phyloP scores from a whole-genome alignment of 2,797 vertebrate species.

The Mergus octosetaceus region DNA sequence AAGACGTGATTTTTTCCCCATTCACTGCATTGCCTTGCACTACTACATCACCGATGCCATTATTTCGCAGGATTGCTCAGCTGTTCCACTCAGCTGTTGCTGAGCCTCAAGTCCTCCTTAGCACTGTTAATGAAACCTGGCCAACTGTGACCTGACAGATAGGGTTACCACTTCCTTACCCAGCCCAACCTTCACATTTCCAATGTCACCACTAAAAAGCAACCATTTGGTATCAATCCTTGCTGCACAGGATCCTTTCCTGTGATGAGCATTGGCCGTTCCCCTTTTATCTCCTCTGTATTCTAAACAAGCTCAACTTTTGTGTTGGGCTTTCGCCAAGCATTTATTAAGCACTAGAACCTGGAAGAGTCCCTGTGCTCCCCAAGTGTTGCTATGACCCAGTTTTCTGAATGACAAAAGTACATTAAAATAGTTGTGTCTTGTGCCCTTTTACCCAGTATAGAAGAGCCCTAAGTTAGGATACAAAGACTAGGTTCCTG shows the following conservation, averaged over 20 bases:
- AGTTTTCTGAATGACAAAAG: constrained; percentile 48
- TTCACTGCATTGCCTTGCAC: not conserved
- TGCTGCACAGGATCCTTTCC: not conserved
- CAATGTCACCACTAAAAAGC: not conserved
- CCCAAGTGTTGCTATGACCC: not conserved
- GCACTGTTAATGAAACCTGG: not conserved
- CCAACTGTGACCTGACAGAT: not conserved
- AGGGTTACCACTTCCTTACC: not conserved
- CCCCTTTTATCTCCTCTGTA: not conserved
- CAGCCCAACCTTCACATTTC: not conserved
- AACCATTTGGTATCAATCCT: not conserved
- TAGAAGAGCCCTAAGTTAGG: not conserved
- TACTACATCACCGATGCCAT: not conserved
- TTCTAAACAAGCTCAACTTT: not conserved
- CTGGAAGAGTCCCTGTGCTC: not conserved
- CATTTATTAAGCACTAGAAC: constrained; percentile 22
- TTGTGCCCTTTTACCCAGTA: not conserved
- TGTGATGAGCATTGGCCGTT: not conserved
- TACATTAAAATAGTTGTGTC: constrained; percentile 33
- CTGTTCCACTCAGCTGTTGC: not conserved
- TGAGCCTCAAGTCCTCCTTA: not conserved
- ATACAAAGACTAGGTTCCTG: not conserved
- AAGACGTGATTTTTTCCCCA: not conserved
- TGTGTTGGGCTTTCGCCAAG: constrained; percentile 2
- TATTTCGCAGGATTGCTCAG: not conserved